Conservation (phyloP, 2,797 vertebrate species). For the Hoplostethus atlanticus region DNA sequence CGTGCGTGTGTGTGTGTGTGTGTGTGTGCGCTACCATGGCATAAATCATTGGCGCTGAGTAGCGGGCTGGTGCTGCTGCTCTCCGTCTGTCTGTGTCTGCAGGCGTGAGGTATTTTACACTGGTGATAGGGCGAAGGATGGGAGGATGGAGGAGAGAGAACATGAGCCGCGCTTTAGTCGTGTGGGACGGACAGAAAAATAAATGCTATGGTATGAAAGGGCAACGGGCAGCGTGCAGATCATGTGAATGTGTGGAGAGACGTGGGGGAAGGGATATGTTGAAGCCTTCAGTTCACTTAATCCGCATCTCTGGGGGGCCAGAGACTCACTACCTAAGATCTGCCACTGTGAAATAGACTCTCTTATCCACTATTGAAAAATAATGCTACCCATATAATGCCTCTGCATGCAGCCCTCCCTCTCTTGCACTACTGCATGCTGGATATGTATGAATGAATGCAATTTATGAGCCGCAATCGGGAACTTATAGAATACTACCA, state of each 20-base stretch:
- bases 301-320: conserved; percentile 64
- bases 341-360: conserved; percentile 61
- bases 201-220: conserved; percentile 57
- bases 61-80: conserved; percentile 68
- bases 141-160: conserved; percentile 60
- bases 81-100: conserved; percentile 84
- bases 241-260: conserved; percentile 38
- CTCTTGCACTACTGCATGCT: conserved; percentile 31
- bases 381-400: conserved; percentile 49
- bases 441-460: conserved; percentile 41
- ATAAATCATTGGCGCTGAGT: conserved; percentile 79
- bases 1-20: conserved; percentile 30
- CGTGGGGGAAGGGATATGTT: conserved; percentile 30
- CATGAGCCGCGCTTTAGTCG: conserved; percentile 60
- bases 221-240: conserved; percentile 40
- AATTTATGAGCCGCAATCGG: not conserved
- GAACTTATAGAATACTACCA: too few relatives aligned
- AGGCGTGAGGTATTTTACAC: conserved; percentile 79
- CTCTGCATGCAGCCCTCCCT: conserved; percentile 44
- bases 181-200: conserved; percentile 67
- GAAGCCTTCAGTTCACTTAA: conserved; percentile 62
- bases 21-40: conserved; percentile 46
- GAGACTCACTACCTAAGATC: conserved; percentile 58
- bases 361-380: conserved; percentile 54
- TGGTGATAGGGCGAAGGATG: conserved; percentile 60